Conservation (phyloP, 30 jellyfish, hydroid and myxozoan genomes). For the Mastigias papua region DNA sequence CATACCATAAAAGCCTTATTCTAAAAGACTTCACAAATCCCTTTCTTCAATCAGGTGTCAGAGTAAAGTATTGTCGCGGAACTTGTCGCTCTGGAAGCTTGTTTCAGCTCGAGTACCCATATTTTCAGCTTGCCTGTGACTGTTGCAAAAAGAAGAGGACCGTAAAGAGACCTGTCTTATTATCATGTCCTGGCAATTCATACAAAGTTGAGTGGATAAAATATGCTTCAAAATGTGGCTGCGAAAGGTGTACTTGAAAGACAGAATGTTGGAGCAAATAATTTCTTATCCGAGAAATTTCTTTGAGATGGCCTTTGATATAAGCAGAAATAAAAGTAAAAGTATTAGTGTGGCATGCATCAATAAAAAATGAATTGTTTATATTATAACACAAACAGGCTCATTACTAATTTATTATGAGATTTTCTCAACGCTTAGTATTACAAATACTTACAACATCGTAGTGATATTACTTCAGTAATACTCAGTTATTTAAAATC, state of each 20-base stretch:
- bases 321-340: background rate
- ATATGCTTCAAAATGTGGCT: conserved; percentile 44
- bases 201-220: conserved; percentile 18
- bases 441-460: too few relatives aligned
- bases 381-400: background rate
- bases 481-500: too few relatives aligned
- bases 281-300: too few relatives aligned
- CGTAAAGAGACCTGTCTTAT: conserved; percentile 21
- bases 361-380: background rate
- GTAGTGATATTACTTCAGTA: too few relatives aligned
- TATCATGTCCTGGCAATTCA: conserved; percentile 67
- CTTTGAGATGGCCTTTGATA: background rate
- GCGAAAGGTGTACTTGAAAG: conserved; percentile 28
- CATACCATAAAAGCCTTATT: too few relatives aligned
- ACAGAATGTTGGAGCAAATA: background rate
- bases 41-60: conserved; percentile 45
- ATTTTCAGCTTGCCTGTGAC: conserved; percentile 52
- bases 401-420: too few relatives aligned
- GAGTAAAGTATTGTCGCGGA: conserved; percentile 69
- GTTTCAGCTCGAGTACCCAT: conserved; percentile 60
- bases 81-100: conserved; percentile 83
- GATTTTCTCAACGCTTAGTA: too few relatives aligned
- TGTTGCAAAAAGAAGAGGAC: conserved; percentile 64
- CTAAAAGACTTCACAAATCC: too few relatives aligned
- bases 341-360: background rate